Base-by-base conservation (phyloP, 2,797 vertebrate genomes). In the Xerus rutilus region DNA sequence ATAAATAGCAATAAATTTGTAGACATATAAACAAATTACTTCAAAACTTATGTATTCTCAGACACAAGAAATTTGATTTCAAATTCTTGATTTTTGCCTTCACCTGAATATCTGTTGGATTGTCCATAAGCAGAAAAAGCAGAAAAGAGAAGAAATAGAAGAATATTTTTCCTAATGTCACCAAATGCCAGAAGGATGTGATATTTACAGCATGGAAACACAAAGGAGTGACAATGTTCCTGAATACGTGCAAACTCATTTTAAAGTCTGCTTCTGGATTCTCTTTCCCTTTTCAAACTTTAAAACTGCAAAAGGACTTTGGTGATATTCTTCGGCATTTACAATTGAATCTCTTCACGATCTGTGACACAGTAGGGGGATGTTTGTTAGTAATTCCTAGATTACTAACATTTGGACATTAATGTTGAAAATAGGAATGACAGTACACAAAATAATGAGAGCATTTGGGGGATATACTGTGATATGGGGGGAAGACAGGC, bases 401-500 rank as follows among this genome's bases (percentile, higher is more conserved):
- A 9, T 35, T 81, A 79, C 15, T 69, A 15, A 52, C n/a, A 95
- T 43, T 35, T 86, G 39, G 21, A 0, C 3, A 65, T 47, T 76
- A 62, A 52, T 39, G 0, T 0, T 39, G 28, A 30, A 25, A 57
- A 78, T 43, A 0, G 15, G 70, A 25, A 65, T 49, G 6, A 57
- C 45, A 6, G 0, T 67, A 4, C 2, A 76, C 13, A 39, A 1
- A 30, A 67, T 78, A 78, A 59, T 54, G 0, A 49, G 30, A 76
- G 9, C 0, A 77, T 32, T 9, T 45, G 3, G 4, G 1, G 0
- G 0, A 0, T 11, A 32, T 18, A 0, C 0, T 47, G 0, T 23
- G 47, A 92, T 11, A 14, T 73, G 30, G 13, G 15, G 28, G 28
- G 86, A 32, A 73, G 1, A 32, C 1, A 77, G 28, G 5, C 3